Evolutionary conservation across 2,113 vertebrate genomes (phyloP).

Genomic region (Sinocyclocheilus anophthalmus): DNA sequence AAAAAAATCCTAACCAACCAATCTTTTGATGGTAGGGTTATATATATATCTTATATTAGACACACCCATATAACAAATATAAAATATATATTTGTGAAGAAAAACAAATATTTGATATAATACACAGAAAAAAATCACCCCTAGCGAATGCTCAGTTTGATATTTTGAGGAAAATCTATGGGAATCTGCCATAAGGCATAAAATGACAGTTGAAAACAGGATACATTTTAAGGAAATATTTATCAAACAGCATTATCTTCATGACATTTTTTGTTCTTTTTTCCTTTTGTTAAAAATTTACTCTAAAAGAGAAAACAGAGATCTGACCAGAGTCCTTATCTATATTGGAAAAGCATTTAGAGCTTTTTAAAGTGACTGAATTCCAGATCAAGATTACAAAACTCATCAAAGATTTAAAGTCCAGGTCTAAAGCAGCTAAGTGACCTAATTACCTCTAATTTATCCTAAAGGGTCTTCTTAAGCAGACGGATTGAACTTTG

Average conservation of each 20-base stretch:
- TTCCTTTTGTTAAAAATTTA: not conserved
- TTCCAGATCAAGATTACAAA: conserved; percentile 43
- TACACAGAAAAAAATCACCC: not conserved
- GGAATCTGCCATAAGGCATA: not conserved
- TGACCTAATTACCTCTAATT: conserved; percentile 34
- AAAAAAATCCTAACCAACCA: too few species aligned
- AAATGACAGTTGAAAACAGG: not conserved
- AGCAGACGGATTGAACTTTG: conserved; percentile 4
- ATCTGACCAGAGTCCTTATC: conserved; percentile 10
- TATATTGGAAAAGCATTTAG: conserved; percentile 13
- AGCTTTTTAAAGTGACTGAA: conserved; percentile 19
- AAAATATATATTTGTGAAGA: too few species aligned
- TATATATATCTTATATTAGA: too few species aligned
- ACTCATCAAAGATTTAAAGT: conserved; percentile 28
- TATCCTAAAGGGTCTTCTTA: conserved; percentile 17
- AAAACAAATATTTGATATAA: not conserved
- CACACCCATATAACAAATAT: too few species aligned
- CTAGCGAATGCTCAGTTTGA: not conserved
- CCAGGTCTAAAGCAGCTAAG: conserved; percentile 18
- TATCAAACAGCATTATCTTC: not conserved
- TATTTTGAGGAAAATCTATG: not conserved
- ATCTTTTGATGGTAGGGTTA: too few species aligned
- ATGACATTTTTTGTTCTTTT: not conserved
- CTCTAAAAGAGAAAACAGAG: not conserved
- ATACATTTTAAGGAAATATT: not conserved